Conservation (phyloP, 2,888 invertebrate species). For the Scaptomyza tumidula region DNA sequence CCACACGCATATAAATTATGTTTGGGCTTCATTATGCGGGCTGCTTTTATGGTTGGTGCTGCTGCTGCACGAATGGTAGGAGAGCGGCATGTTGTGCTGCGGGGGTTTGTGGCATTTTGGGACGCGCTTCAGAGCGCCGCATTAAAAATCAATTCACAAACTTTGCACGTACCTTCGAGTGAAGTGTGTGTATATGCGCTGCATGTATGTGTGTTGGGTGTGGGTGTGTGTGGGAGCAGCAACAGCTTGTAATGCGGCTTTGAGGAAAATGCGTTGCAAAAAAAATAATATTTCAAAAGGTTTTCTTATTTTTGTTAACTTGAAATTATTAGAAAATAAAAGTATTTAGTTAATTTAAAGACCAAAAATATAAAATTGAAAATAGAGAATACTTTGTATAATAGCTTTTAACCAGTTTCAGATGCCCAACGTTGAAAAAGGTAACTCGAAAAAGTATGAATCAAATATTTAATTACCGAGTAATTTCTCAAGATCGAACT, state of each 20-base stretch:
- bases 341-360: not conserved
- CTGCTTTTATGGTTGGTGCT: slow-evolving; percentile 42
- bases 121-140: slow-evolving; percentile 58
- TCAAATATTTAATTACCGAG: too few species aligned
- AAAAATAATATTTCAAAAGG: not conserved
- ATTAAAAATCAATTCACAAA: slow-evolving; percentile 78
- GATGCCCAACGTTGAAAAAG: too few species aligned
- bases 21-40: slow-evolving; percentile 72
- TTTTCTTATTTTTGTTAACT: not conserved
- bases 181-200: slow-evolving; percentile 28
- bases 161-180: slow-evolving; percentile 65
- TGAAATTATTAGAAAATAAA: not conserved
- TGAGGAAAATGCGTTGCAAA: slow-evolving; percentile 30
- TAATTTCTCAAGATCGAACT: too few species aligned
- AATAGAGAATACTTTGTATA: not conserved
- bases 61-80: not conserved
- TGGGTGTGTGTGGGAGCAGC: slow-evolving; percentile 19
- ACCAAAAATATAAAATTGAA: not conserved
- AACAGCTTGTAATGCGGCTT: slow-evolving; percentile 34
- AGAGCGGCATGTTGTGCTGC: not conserved
- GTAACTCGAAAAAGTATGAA: too few species aligned
- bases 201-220: slow-evolving; percentile 19
- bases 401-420: too few species aligned
- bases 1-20: slow-evolving; percentile 67
- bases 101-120: slow-evolving; percentile 33